These are phyloP conservation scores for Menidia menidia DNA, from an alignment of 2,797 vertebrate genomes.

Conservation along the genomic window DNA sequence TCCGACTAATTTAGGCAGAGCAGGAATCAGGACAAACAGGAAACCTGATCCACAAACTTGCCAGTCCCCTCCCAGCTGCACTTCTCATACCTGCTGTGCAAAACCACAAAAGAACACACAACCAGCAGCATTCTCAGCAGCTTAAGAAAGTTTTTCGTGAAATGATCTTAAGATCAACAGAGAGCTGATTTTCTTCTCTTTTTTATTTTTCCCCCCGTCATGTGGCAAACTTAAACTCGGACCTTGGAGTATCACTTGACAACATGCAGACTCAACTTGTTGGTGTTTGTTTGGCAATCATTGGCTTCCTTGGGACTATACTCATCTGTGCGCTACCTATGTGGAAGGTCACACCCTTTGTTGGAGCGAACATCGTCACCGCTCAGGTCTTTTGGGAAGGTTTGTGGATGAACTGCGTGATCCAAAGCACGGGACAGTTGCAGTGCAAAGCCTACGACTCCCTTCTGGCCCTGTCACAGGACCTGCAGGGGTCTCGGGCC, in stretches of 20 bases:
- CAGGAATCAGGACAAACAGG: slow-evolving; percentile 76
- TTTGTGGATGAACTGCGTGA: slow-evolving; percentile 86
- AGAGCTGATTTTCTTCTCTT: slow-evolving; percentile 1
- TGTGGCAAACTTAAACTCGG: background rate
- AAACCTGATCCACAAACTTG: slow-evolving; percentile 67
- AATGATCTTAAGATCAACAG: slow-evolving; percentile 8
- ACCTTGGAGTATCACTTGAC: slow-evolving; percentile 3
- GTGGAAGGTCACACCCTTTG: slow-evolving; percentile 82
- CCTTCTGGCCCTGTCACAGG: slow-evolving; percentile 74
- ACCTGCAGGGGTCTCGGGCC: slow-evolving; percentile 78
- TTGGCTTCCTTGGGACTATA: slow-evolving; percentile 80
- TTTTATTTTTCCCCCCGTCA: background rate
- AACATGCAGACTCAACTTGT: slow-evolving; percentile 76
- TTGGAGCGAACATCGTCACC: slow-evolving; percentile 80
- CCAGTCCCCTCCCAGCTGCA: slow-evolving; percentile 65
- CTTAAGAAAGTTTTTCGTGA: background rate
- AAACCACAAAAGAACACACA: slow-evolving; percentile 30
- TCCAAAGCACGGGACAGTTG: slow-evolving; percentile 81
- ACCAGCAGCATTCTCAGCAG: background rate
- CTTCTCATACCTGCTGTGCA: slow-evolving; percentile 31
- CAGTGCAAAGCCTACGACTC: slow-evolving; percentile 83
- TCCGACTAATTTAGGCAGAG: slow-evolving; percentile 17
- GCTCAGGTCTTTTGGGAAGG: slow-evolving; percentile 83
- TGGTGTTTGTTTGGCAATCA: slow-evolving; percentile 71
- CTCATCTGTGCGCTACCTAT: slow-evolving; percentile 80